These are phyloP conservation scores for Babylonia areolata DNA, from an alignment of 1,140 invertebrate species.

Conservation along the genomic window DNA sequence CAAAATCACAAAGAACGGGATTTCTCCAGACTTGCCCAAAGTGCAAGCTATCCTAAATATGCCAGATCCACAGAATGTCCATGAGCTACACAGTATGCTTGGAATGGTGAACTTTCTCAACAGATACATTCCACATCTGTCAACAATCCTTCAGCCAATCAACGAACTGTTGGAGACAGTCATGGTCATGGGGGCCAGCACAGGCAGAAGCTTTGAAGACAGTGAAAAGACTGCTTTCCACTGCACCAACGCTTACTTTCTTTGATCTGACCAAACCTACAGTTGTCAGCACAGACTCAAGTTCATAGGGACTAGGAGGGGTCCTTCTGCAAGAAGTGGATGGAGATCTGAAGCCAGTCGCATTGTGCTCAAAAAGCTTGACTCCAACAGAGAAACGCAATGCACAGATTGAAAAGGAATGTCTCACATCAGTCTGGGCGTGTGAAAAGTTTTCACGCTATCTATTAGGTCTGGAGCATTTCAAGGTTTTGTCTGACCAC, in stretches of 20 bases:
- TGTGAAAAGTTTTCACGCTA: slow-evolving; percentile 78
- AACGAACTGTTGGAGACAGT: slow-evolving; percentile 28
- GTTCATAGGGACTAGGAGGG: not conserved
- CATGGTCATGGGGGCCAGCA: slow-evolving; percentile 30
- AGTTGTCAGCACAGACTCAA: not conserved
- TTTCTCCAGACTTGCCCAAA: slow-evolving; percentile 14
- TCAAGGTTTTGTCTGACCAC: slow-evolving; percentile 66
- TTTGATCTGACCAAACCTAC: not conserved
- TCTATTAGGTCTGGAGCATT: slow-evolving; percentile 70
- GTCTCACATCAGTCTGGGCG: slow-evolving; percentile 76
- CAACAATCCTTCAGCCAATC: slow-evolving; percentile 29
- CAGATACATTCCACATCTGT: slow-evolving; percentile 54
- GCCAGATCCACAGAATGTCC: slow-evolving; percentile 31
- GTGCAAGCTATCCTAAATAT: slow-evolving; percentile 44
- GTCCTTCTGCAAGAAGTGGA: slow-evolving; percentile 3
- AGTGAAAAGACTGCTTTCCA: slow-evolving; percentile 33
- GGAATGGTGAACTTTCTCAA: slow-evolving; percentile 72
- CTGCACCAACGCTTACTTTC: not conserved
- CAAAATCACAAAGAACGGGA: slow-evolving; percentile 4
- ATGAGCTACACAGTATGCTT: slow-evolving; percentile 48
- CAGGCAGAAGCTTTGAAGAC: slow-evolving; percentile 34
- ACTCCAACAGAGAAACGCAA: slow-evolving; percentile 72
- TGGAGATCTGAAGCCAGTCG: not conserved
- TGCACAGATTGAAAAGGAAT: slow-evolving; percentile 78
- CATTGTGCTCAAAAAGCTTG: not conserved